A percentile compares a stretch with the other conserved stretches of the same genome.
phyloP scores from a whole-genome alignment of 2,113 vertebrate genomes.

The Channa argus region DNA sequence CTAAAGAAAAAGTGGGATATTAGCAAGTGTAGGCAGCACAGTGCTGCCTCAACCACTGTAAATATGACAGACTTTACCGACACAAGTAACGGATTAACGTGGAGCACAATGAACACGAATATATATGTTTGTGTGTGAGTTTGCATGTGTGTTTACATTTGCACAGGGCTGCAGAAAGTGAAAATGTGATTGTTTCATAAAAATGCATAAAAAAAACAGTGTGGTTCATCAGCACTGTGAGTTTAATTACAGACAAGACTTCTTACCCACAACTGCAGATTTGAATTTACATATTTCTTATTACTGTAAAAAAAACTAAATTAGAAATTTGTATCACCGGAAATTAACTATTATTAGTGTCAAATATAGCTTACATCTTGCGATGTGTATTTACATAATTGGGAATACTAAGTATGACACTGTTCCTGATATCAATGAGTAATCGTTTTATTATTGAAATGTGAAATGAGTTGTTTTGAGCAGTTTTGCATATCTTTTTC shows the following conservation, averaged over 20 bases:
- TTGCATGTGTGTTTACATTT: slow-evolving; percentile 60
- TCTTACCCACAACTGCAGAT: slow-evolving; percentile 15
- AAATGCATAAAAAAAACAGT: slow-evolving; percentile 45
- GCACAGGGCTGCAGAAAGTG: slow-evolving; percentile 51
- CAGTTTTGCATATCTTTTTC: slow-evolving; percentile 42
- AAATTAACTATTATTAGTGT: slow-evolving; percentile 52
- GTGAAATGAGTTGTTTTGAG: slow-evolving; percentile 61
- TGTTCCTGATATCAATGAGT: slow-evolving; percentile 52
- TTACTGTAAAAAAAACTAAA: slow-evolving; percentile 36
- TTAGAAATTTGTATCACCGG: background rate
- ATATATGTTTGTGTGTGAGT: slow-evolving; percentile 30
- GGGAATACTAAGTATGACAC: slow-evolving; percentile 62
- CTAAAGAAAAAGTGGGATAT: slow-evolving; percentile 16
- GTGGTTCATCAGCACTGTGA: slow-evolving; percentile 40
- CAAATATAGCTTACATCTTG: slow-evolving; percentile 22
- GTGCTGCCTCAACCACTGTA: slow-evolving; percentile 53
- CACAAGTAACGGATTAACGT: slow-evolving; percentile 54
- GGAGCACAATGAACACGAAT: slow-evolving; percentile 34
- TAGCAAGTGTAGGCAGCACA: slow-evolving; percentile 18
- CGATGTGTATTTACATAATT: slow-evolving; percentile 45
- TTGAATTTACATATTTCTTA: slow-evolving; percentile 19
- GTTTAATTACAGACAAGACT: slow-evolving; percentile 21
- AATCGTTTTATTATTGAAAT: slow-evolving; percentile 64
- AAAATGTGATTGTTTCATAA: slow-evolving; percentile 35
- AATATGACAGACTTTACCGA: slow-evolving; percentile 45